Evolutionary conservation across 2,888 invertebrate genomes (phyloP), one percentile per base, ranked within the genome.

Genomic region (Lasioglossum pauxillum): DNA sequence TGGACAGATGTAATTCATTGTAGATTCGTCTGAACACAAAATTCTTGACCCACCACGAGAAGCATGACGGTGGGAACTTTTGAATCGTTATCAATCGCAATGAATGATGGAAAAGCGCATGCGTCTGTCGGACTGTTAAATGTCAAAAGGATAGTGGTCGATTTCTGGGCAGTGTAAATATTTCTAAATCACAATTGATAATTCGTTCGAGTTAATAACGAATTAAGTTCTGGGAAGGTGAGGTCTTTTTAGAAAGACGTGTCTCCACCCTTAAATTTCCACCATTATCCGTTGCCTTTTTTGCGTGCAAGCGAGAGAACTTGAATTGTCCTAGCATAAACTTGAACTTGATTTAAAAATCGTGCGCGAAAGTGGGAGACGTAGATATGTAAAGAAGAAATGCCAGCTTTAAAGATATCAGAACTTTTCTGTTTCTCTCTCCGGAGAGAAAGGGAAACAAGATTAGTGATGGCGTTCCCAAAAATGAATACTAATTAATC

Each of bases 401-500:
- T 87, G 79, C 87, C 88, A 90, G 91, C 91, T 90, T 91, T 89
- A 92, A 91, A 78, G 91, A 82, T 85, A 84, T 80, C 76, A 83
- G 81, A 80, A 57, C 53, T 16, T 64, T 1, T 27, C 31, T 64
- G 7, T 60, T 7, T 64, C 60, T 64, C 60, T 31, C 23, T 27
- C 31, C 16, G 14, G 27, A 14, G 31, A 31, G 64, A 64, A 31
- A 64, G 64, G 8, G 35, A 78, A 82, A 84, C 41, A 79, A 86
- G 80, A n/a, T 90, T 83, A 74, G 82, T 86, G 85, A 81, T 84
- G 82, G 78, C 79, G 82, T 88, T 85, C 78, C 78, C 78, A 78
- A 31, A 64, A 64, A 81, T 78, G 76, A 81, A 75, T 74, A 78
- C 75, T 77, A 46, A 88, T 49, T 83, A 78, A 83, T 86, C 60